Evolutionary conservation across 2,888 invertebrate species (phyloP).

Genomic region (Drosophila infuscata): DNA sequence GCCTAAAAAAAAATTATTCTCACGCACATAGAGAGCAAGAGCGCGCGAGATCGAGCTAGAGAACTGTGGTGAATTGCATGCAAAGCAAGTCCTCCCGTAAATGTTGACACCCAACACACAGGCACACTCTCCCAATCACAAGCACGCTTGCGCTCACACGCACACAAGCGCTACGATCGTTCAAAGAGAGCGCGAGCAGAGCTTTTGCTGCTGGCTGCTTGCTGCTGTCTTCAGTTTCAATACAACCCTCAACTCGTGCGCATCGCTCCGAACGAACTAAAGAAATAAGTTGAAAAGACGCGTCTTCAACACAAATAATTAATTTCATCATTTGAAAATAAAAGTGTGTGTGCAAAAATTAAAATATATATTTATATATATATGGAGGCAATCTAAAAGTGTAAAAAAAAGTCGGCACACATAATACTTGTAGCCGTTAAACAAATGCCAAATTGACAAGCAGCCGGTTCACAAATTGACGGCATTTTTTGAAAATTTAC

Average conservation of each 20-base stretch:
- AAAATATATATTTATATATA: conserved; percentile 9
- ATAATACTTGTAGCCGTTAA: conserved; percentile 32
- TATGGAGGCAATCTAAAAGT: conserved; percentile 4
- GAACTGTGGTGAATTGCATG: conserved; percentile 7
- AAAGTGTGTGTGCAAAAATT: conserved; percentile 24
- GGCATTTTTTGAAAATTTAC: conserved; percentile 31
- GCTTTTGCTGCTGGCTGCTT: conserved; percentile 34
- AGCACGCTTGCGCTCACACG: conserved; percentile 21
- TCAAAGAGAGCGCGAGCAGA: conserved; percentile 10
- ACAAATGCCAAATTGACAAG: conserved; percentile 31
- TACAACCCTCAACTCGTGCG: too few relatives aligned
- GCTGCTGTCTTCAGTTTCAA: conserved; percentile 52
- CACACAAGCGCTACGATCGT: conserved; percentile 31
- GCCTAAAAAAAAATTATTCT: conserved; percentile 11
- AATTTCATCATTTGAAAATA: not conserved
- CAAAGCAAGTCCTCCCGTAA: conserved; percentile 44
- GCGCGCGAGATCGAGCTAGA: not conserved
- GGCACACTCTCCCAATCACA: not conserved
- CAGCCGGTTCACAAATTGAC: conserved; percentile 34
- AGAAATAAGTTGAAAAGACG: too few relatives aligned
- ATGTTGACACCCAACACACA: conserved; percentile 33
- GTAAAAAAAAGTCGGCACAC: conserved; percentile 12
- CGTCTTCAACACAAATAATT: not conserved
- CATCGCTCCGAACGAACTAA: too few relatives aligned
- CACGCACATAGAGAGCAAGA: conserved; percentile 13